Base-by-base conservation (phyloP, 2,888 invertebrate genomes). In the Hetaerina titia region DNA sequence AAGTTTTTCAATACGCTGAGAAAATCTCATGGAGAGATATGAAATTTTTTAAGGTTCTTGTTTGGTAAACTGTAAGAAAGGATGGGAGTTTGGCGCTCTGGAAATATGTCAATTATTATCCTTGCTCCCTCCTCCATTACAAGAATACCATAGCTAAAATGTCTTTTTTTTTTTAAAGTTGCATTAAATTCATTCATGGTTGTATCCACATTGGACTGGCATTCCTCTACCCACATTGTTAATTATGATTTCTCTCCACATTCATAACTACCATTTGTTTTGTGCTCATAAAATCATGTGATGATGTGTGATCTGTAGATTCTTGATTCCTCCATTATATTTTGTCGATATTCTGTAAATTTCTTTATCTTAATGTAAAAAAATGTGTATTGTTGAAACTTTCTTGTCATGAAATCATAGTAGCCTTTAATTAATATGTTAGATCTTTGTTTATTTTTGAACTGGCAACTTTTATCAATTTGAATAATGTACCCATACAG, bases 311-410 rank as follows among this genome's bases (percentile, higher is more conserved):
- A 92, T 74, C 69, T 69, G 56, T 69, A 57, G 92, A 74, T 22
- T 64, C 22, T 56, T 92, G 69, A 69, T 92, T 69, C 64, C 56
- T 45, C 56, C 92, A 69, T 92, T 69, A 90, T 63, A 64, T 92
- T 56, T 92, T 69, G 45, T 56, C 92, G 56, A 69, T 56, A 69
- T 92, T 92, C 45, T 92, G 63, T 92, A 69, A 1, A 64, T 92
- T 92, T 92, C 56, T 69, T 56, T 56, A 69, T 92, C 92, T 74
- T 56, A 56, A 69, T 92, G 92, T 92, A 69, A 25, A 74, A 89
- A 69, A 56, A 90, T 92, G 56, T 92, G 92, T 92, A 92, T 56
- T 92, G 92, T 92, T 92, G 69, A 92, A 74, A 74, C n/a, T 74
- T 89, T 90, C 57, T 45, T 64, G 69, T 57, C 64, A 69, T 92